Conservation (phyloP, 2,113 vertebrate species). For the Electrona antarctica region DNA sequence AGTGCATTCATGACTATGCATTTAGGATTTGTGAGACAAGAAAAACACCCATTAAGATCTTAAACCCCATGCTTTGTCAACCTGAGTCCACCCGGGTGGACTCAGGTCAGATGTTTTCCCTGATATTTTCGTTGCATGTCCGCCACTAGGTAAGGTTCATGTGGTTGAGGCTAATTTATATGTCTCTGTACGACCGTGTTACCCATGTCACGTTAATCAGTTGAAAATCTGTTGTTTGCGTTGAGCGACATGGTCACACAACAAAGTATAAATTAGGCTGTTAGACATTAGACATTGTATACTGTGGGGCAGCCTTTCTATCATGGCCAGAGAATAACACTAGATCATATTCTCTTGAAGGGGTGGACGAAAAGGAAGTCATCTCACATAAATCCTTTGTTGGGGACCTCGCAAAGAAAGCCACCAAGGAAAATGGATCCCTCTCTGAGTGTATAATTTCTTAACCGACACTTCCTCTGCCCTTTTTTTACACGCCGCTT, state of each 20-base stretch:
- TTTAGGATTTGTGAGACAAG: no score
- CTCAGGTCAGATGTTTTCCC: no score
- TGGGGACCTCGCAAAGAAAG: slow-evolving; percentile 60
- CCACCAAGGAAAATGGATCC: slow-evolving; percentile 72
- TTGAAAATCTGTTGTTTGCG: no score
- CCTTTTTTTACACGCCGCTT: slow-evolving; percentile 37
- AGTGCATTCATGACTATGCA: neutral
- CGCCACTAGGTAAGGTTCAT: no score
- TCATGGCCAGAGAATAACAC: slow-evolving; percentile 64
- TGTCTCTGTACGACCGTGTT: no score
- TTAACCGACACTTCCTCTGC: slow-evolving; percentile 58
- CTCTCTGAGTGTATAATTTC: slow-evolving; percentile 66
- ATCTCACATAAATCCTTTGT: slow-evolving; percentile 78
- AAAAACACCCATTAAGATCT: neutral
- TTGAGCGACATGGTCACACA: no score
- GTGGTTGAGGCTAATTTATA: no score
- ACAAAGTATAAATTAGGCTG: no score
- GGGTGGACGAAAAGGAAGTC: slow-evolving; percentile 64
- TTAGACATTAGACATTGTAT: slow-evolving; percentile 21
- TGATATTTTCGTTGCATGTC: no score
- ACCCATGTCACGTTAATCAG: no score
- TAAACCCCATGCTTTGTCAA: no score
- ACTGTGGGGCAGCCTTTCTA: slow-evolving; percentile 29
- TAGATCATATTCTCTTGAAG: slow-evolving; percentile 68
- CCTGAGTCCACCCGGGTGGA: no score